Evolutionary conservation across 2,113 vertebrate species (phyloP), one percentile per base, ranked within the genome.

Genomic region (Catharus fuscescens): DNA sequence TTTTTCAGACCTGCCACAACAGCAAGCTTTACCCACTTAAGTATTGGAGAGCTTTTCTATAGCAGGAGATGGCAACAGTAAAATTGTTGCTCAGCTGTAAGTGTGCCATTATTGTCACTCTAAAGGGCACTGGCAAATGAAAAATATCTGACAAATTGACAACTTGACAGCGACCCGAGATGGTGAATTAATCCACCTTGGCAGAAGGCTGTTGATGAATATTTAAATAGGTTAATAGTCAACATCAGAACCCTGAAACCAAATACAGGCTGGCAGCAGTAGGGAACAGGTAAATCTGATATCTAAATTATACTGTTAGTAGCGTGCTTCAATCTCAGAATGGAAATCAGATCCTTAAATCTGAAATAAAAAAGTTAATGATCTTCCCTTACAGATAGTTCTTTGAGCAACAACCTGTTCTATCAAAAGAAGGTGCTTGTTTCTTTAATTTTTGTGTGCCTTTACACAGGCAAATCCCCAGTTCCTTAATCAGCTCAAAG

Each of bases 201-300:
- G 95, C 97, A 96, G 92, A 67, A 74, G 73, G 73, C 80, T 96
- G 56, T 88, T 92, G 77, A 86, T 97, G 97, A 97, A 97, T 97
- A 97, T 96, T 97, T 97, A 97, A 97, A 95, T 86, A 96, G 95
- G 94, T 90, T 96, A 96, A 88, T 78, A 96, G 96, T 96, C 92
- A 95, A 96, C 96, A 94, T 76, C 61, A 82, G 80, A 96, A 72
- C 67, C 67, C 73, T 94, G 95, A 94, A 97, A 97, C 77, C 31
- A 94, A 96, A 97, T 91, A 94, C 64, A 92, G 47, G 48, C 76
- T 96, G 95, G 90, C 93, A 96, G 76, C 60, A 72, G 78, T 28
- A 59, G 42, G 59, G 82, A 82, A 78, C 76, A 78, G 82, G 89
- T 87, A 90, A 93, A 94, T 80, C 77, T 85, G 77, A 96, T 91